phyloP scores from a whole-genome alignment of 53 echinoderm and acorn worm genomes.

The Mesocentrotus franciscanus region DNA sequence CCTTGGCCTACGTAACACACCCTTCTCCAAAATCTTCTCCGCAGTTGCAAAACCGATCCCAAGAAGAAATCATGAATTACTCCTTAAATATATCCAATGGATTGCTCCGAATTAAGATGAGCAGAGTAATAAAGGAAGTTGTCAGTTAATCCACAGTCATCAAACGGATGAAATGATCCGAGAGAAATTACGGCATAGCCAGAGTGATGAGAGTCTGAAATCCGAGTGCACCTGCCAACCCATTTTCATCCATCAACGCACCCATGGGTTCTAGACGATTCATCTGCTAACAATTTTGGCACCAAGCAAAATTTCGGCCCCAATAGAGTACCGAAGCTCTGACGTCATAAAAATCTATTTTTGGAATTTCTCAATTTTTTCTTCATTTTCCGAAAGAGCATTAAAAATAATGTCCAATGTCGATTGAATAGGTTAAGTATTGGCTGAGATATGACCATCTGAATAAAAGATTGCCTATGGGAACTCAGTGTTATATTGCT shows the following conservation, averaged over 20 bases:
- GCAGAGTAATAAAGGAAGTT: neutral
- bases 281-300: neutral
- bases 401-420: too few species aligned
- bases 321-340: too few species aligned
- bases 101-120: neutral
- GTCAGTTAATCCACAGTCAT: slow-evolving; percentile 24
- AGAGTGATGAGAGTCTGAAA: neutral
- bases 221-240: neutral
- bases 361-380: too few species aligned
- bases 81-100: slow-evolving; percentile 43
- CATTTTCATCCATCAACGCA: neutral
- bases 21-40: slow-evolving; percentile 49
- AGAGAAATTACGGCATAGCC: neutral
- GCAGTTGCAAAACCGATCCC: neutral
- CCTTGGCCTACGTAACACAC: slow-evolving; percentile 48
- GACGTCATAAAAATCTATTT: too few species aligned
- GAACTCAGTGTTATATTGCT: too few species aligned
- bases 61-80: slow-evolving; percentile 15
- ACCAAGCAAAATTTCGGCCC: neutral
- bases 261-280: slow-evolving; percentile 18
- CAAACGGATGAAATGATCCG: neutral
- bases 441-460: too few species aligned
- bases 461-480: too few species aligned
- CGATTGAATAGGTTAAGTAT: too few species aligned
- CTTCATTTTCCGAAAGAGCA: too few species aligned